A percentile compares a stretch with the other conserved stretches of the same genome.
Conservation (phyloP, 2,888 invertebrate genomes). For the Nomada ferruginata region DNA sequence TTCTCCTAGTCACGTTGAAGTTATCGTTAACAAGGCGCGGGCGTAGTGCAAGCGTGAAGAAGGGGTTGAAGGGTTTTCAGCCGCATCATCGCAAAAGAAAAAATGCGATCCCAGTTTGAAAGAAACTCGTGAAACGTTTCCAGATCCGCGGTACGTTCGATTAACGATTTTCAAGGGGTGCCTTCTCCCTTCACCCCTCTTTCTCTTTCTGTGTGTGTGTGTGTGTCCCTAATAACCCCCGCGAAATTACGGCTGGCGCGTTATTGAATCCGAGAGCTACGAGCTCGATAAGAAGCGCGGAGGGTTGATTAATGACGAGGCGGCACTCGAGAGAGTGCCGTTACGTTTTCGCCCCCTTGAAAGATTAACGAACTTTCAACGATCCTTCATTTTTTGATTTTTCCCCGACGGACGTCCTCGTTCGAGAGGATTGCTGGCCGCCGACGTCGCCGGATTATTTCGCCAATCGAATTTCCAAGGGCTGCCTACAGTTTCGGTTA, state of each 20-base stretch:
- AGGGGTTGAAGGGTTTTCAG: slow-evolving; percentile 36
- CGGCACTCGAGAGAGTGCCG: slow-evolving; percentile 39
- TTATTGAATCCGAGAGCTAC: slow-evolving; percentile 70
- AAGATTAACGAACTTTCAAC: slow-evolving; percentile 72
- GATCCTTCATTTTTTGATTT: slow-evolving; percentile 72
- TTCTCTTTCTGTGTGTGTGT: neutral
- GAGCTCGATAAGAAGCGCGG: slow-evolving; percentile 68
- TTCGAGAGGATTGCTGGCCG: slow-evolving; percentile 14
- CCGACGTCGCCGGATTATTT: slow-evolving; percentile 52
- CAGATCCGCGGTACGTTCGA: slow-evolving; percentile 55
- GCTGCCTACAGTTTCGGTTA: slow-evolving; percentile 17
- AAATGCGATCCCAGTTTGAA: slow-evolving; percentile 4
- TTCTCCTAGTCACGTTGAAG: slow-evolving; percentile 17
- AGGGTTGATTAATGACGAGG: slow-evolving; percentile 69
- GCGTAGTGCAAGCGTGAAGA: slow-evolving; percentile 35
- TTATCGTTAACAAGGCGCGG: slow-evolving; percentile 31
- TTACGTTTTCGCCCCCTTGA: slow-evolving; percentile 59
- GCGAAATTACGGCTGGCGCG: slow-evolving; percentile 69
- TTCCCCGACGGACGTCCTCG: slow-evolving; percentile 37
- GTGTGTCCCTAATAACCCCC: slow-evolving; percentile 65
- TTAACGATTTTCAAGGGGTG: slow-evolving; percentile 67
- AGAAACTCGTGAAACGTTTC: slow-evolving; percentile 38
- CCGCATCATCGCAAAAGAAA: slow-evolving; percentile 42
- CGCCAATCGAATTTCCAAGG: slow-evolving; percentile 35
- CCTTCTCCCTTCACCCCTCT: neutral